A percentile compares a stretch with the other conserved stretches of the same genome.
phyloP scores from a whole-genome alignment of 2,113 vertebrate genomes.

The Phrynosoma platyrhinos region DNA sequence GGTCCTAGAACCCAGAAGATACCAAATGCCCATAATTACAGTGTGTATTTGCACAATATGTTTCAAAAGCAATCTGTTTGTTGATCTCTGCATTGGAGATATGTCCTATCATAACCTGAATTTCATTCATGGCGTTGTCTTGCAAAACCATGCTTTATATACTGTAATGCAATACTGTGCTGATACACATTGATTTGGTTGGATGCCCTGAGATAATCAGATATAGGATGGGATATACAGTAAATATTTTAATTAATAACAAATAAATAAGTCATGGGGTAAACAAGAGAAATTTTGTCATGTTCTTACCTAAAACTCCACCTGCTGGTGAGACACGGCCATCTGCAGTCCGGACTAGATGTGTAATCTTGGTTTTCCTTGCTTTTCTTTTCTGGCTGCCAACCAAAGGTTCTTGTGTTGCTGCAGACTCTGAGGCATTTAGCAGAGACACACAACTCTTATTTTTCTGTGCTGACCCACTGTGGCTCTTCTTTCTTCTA shows the following conservation, averaged over 20 bases:
- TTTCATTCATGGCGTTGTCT: no score
- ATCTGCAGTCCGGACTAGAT: slow-evolving; percentile 93
- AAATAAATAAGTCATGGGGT: neutral
- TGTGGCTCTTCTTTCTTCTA: slow-evolving; percentile 80
- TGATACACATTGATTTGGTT: neutral
- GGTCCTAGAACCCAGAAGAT: no score
- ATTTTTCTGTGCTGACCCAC: slow-evolving; percentile 80
- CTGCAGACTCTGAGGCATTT: slow-evolving; percentile 83
- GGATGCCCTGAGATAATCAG: neutral
- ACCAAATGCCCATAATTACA: no score
- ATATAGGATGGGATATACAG: no score
- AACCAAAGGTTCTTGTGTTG: slow-evolving; percentile 88
- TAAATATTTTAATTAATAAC: neutral
- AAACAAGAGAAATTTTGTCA: neutral
- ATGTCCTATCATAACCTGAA: no score
- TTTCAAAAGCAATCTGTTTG: no score
- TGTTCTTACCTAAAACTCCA: slow-evolving; percentile 80
- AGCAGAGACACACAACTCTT: slow-evolving; percentile 80
- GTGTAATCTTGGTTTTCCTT: slow-evolving; percentile 97
- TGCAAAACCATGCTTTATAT: no score
- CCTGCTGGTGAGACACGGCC: slow-evolving; percentile 91
- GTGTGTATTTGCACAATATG: no score
- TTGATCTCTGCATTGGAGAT: no score
- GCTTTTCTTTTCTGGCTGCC: slow-evolving; percentile 99
- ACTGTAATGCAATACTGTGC: no score